phyloP scores from a whole-genome alignment of 2,797 vertebrate genomes.

The Darevskia nairensis region DNA sequence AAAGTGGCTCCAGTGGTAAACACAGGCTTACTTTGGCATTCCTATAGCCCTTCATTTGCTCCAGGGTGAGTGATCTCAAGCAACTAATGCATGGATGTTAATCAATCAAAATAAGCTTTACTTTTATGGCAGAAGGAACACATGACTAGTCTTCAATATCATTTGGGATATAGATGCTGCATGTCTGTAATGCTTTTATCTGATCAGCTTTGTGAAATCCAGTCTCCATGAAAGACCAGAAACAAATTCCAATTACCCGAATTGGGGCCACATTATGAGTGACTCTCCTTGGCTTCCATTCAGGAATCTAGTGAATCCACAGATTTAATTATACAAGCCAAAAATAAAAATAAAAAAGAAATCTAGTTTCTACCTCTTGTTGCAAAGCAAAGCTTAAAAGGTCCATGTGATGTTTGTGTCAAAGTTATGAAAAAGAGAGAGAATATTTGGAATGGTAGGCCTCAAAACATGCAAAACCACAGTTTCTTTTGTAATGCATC shows the following conservation, averaged over 20 bases:
- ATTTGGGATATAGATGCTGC: neutral
- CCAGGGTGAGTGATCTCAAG: slow-evolving; percentile 26
- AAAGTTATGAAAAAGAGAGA: neutral
- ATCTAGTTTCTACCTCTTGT: neutral
- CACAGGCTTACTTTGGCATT: slow-evolving; percentile 33
- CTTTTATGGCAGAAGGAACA: slow-evolving; percentile 11
- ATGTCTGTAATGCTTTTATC: neutral
- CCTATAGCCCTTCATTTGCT: slow-evolving; percentile 32
- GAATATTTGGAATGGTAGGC: neutral
- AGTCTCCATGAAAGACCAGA: neutral
- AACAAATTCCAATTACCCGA: neutral
- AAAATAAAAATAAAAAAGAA: neutral
- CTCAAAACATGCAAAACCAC: neutral
- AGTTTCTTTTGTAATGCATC: neutral
- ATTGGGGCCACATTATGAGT: neutral
- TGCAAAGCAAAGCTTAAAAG: neutral
- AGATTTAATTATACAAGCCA: neutral
- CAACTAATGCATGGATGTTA: slow-evolving; percentile 32
- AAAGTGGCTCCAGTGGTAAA: slow-evolving; percentile 47
- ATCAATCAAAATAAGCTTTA: slow-evolving; percentile 24
- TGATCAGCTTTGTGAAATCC: neutral
- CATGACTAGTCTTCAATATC: neutral
- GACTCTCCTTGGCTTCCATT: neutral
- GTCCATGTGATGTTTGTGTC: neutral
- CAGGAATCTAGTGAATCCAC: neutral